These are phyloP conservation scores for Esox niger DNA, from an alignment of 2,113 vertebrate species.

Conservation along the genomic window DNA sequence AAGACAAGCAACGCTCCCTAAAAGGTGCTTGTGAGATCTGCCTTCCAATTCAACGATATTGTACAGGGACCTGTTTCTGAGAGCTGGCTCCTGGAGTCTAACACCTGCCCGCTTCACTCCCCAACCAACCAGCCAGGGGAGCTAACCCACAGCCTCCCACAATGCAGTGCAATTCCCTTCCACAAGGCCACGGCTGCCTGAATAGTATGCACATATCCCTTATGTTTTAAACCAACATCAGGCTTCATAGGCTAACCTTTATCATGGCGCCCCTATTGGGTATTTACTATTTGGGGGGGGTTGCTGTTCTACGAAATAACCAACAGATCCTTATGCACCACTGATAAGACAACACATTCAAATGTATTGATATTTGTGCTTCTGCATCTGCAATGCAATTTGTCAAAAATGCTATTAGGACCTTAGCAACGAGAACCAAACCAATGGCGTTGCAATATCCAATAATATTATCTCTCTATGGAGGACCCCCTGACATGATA, in stretches of 20 bases:
- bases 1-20: background rate
- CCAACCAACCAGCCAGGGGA: constrained; percentile 35
- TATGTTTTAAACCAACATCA: constrained; percentile 31
- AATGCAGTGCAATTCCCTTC: constrained; percentile 51
- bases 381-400: background rate
- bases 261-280: constrained; percentile 18
- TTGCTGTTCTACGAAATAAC: background rate
- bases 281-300: background rate
- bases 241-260: constrained; percentile 44
- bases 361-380: background rate
- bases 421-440: background rate
- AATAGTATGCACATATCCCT: constrained; percentile 50
- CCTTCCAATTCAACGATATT: constrained; percentile 62
- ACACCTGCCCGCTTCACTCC: constrained; percentile 63
- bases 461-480: background rate
- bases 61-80: constrained; percentile 53
- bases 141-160: constrained; percentile 51
- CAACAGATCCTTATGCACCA: background rate
- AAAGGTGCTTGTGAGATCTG: constrained; percentile 44
- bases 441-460: background rate
- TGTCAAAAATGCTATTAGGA: background rate
- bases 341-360: background rate
- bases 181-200: constrained; percentile 29
- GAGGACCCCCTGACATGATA: background rate
- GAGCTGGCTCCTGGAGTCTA: constrained; percentile 33